Evolutionary conservation across 2,113 vertebrate species (phyloP), one percentile per base, ranked within the genome.

Genomic region (Meles meles): DNA sequence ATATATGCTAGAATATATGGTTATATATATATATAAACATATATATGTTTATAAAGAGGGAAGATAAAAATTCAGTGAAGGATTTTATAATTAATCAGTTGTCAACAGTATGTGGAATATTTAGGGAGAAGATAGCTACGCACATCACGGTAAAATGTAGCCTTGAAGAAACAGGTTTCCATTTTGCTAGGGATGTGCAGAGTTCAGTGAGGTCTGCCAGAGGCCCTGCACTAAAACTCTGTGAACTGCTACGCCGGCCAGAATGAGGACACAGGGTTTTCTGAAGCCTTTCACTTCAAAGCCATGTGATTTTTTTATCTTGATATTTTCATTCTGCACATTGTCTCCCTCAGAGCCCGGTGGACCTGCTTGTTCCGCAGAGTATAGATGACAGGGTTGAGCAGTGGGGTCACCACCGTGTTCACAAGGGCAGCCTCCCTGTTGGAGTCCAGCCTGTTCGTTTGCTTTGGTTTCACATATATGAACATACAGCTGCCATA

Each of bases 231-330:
- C 5, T 21, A 11, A 21, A 15, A 44, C 1, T 8, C 27, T 15
- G 1, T 31, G 5, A 3, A 17, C 23, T 23, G 14, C 14, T 20
- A 1, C 7, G 14, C 18, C 12, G 14, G 9, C 7, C 20, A 21
- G 29, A 59, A 57, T 42, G n/a, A 42, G 21, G 34, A 42, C 1
- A 37, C 8, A 47, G 37, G 13, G 4, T 3, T 18, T 52, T 79
- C 27, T 72, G 47, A 69, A 13, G 18, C 3, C 20, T 42, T 91
- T 31, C 14, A 42, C 9, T 34, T 7, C 23, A 77, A 31, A 9
- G 6, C 15, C 37, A 57, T 17, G 6, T 27, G 1, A 44, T 61
- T 7, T 12, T 47, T 47, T 47, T 47, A 47, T 47, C 47, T 47
- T 12, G 47, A 47, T 47, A 47, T 47, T 47, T 47, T 47, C 47